phyloP scores from a whole-genome alignment of 2,113 vertebrate genomes.

The Saimiri boliviensis region DNA sequence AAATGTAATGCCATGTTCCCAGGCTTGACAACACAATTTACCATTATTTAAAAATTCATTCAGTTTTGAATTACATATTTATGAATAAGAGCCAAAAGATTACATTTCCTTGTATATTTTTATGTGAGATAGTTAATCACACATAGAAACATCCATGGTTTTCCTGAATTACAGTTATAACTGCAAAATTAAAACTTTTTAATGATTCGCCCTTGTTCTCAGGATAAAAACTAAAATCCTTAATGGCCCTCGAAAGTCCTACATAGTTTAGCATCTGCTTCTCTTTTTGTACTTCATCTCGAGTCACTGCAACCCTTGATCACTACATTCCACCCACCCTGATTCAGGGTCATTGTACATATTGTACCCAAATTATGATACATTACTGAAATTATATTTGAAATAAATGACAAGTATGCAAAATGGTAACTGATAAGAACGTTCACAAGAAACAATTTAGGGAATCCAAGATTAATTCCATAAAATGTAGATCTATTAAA shows the following conservation, averaged over 20 bases:
- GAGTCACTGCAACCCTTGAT: neutral
- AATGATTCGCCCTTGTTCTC: neutral
- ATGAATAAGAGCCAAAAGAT: neutral
- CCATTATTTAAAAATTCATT: neutral
- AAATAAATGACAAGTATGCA: conserved; percentile 30
- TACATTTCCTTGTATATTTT: conserved; percentile 24
- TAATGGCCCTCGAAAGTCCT: neutral
- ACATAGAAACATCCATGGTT: neutral
- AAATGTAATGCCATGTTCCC: neutral
- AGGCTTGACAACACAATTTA: neutral
- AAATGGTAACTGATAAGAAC: conserved; percentile 26
- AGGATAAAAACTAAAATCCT: neutral
- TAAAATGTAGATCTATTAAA: neutral
- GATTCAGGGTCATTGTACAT: neutral
- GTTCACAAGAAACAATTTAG: neutral
- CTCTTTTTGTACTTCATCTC: neutral
- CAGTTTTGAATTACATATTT: neutral
- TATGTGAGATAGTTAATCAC: neutral
- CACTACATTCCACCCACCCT: neutral
- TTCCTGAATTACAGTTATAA: neutral
- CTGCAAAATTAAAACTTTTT: conserved; percentile 17
- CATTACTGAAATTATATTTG: conserved; percentile 14
- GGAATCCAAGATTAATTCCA: neutral
- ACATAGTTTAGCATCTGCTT: neutral
- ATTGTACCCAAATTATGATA: conserved; percentile 5